phyloP scores from a whole-genome alignment of 2,113 vertebrate genomes.

The Gymnocephalus cernua region DNA sequence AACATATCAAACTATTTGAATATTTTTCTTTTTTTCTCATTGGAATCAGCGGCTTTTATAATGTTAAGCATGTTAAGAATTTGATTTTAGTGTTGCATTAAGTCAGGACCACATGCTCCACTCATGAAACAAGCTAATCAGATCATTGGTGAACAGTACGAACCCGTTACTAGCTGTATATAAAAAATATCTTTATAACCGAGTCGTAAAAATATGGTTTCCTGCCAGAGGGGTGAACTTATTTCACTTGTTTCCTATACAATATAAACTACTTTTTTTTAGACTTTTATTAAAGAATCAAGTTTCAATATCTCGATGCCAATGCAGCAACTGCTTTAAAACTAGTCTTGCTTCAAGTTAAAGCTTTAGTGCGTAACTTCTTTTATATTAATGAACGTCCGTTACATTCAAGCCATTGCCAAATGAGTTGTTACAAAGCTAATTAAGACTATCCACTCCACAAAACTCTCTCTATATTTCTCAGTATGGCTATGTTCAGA shows the following conservation, averaged over 20 bases:
- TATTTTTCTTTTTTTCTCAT: neutral
- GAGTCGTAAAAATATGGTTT: neutral
- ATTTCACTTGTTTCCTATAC: neutral
- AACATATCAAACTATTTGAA: neutral
- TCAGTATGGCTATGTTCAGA: too few relatives aligned
- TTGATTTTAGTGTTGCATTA: neutral
- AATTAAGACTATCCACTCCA: too few relatives aligned
- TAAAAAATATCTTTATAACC: neutral
- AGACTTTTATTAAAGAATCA: neutral
- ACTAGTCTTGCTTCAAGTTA: neutral
- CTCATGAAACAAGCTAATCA: neutral
- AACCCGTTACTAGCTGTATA: neutral
- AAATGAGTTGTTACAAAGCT: too few relatives aligned
- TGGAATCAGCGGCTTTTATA: conserved; percentile 19
- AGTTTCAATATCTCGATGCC: neutral
- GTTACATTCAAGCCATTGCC: too few relatives aligned
- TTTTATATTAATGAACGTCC: too few relatives aligned
- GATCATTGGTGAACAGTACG: neutral
- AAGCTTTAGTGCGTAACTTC: too few relatives aligned
- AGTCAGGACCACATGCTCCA: neutral
- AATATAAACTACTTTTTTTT: neutral
- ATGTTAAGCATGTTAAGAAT: neutral
- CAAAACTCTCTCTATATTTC: too few relatives aligned
- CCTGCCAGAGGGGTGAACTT: neutral
- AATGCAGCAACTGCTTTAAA: neutral